Percentiles rank a stretch among this genome's conserved stretches.
Evolutionary conservation across 2,888 invertebrate genomes (phyloP).

Genomic region (Augiades crinisus): DNA sequence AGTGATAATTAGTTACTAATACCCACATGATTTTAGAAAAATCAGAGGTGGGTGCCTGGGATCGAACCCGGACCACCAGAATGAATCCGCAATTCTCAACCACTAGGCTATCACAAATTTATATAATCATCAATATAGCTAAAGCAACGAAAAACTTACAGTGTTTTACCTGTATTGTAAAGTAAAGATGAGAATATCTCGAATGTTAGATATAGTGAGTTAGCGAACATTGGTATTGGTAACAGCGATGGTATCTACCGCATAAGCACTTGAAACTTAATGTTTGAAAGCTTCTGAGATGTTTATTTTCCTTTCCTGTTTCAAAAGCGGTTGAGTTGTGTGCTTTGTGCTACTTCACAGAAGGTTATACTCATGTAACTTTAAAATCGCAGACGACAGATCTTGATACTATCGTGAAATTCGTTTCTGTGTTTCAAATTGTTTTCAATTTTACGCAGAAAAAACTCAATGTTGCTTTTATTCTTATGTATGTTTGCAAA

Average conservation of each 20-base stretch:
- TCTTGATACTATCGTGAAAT: conserved; percentile 11
- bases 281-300: conserved; percentile 31
- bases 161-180: too few species aligned
- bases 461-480: too few species aligned
- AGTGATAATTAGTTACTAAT: too few species aligned
- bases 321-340: conserved; percentile 24
- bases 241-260: conserved; percentile 11
- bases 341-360: conserved; percentile 15
- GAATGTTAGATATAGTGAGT: neutral
- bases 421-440: neutral
- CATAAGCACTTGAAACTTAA: conserved; percentile 30
- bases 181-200: conserved; percentile 5
- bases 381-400: conserved; percentile 5
- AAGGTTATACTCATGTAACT: conserved; percentile 15
- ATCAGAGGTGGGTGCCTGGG: too few species aligned
- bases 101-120: too few species aligned
- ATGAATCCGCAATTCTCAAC: too few species aligned
- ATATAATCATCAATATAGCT: too few species aligned
- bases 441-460: neutral
- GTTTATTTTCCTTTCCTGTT: conserved; percentile 28
- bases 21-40: too few species aligned
- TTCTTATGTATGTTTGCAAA: too few species aligned
- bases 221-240: conserved; percentile 8
- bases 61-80: too few species aligned
- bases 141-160: too few species aligned